phyloP scores from a whole-genome alignment of 2,888 invertebrate genomes.

The Seira musarum region DNA sequence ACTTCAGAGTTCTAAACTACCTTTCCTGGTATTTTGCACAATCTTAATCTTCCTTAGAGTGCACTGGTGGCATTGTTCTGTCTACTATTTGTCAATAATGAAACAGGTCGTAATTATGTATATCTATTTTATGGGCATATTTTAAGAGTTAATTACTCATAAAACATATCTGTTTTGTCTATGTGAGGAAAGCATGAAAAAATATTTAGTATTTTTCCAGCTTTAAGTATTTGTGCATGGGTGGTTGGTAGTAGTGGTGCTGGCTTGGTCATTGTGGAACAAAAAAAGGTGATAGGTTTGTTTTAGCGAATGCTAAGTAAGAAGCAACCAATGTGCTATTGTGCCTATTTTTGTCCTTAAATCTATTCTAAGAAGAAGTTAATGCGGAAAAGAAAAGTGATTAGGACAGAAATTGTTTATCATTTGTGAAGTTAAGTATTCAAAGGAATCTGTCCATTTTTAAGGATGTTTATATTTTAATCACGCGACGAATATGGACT shows the following conservation, averaged over 20 bases:
- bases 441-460: too few species aligned
- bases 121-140: neutral
- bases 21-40: too few species aligned
- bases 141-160: neutral
- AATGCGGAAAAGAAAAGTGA: conserved; percentile 1
- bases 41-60: neutral
- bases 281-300: neutral
- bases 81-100: neutral
- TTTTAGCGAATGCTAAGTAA: neutral
- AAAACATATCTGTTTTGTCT: neutral
- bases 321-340: neutral
- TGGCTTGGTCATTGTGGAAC: neutral
- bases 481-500: neutral
- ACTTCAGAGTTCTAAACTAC: too few species aligned
- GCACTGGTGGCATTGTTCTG: neutral
- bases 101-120: conserved; percentile 1
- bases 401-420: neutral
- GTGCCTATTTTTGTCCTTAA: neutral
- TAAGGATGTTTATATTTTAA: neutral
- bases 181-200: neutral
- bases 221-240: neutral
- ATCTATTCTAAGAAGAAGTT: neutral
- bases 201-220: neutral
- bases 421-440: neutral
- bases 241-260: neutral